Evolutionary conservation across 2,888 invertebrate genomes (phyloP).

Genomic region (Drosophila conformis): DNA sequence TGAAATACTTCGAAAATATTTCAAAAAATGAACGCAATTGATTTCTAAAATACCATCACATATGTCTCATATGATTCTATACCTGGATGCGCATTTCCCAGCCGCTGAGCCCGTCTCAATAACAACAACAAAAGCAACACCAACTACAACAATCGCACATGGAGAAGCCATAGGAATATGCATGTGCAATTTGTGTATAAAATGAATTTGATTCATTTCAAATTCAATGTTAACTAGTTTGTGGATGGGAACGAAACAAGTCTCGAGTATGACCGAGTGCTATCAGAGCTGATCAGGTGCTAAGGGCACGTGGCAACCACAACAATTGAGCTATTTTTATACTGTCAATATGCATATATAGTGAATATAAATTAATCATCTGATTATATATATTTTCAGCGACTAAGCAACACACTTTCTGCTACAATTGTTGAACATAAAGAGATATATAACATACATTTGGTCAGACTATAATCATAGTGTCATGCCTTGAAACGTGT

Average conservation of each 20-base stretch:
- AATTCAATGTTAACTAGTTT: conserved; percentile 73
- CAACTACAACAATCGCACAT: conserved; percentile 29
- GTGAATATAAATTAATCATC: not conserved
- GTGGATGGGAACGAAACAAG: conserved; percentile 34
- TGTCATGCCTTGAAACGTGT: conserved; percentile 39
- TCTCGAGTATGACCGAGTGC: not conserved
- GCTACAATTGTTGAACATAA: conserved; percentile 9
- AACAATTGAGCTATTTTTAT: not conserved
- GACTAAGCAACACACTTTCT: not conserved
- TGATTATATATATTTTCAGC: not conserved
- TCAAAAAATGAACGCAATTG: not conserved
- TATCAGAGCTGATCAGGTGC: not conserved
- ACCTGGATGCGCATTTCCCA: not conserved
- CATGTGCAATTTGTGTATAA: conserved; percentile 45
- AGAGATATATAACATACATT: conserved; percentile 21
- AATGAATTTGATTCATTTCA: conserved; percentile 59
- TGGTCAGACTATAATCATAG: conserved; percentile 36
- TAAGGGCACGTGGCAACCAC: not conserved
- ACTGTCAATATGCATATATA: not conserved
- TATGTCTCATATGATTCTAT: not conserved
- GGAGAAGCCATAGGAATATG: conserved; percentile 66
- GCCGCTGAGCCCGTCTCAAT: conserved; percentile 4
- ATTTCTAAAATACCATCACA: conserved; percentile 11
- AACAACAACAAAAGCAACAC: conserved; percentile 9
- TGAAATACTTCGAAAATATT: conserved; percentile 34